phyloP scores from a whole-genome alignment of 2,113 vertebrate species.

The Acanthochromis polyacanthus region DNA sequence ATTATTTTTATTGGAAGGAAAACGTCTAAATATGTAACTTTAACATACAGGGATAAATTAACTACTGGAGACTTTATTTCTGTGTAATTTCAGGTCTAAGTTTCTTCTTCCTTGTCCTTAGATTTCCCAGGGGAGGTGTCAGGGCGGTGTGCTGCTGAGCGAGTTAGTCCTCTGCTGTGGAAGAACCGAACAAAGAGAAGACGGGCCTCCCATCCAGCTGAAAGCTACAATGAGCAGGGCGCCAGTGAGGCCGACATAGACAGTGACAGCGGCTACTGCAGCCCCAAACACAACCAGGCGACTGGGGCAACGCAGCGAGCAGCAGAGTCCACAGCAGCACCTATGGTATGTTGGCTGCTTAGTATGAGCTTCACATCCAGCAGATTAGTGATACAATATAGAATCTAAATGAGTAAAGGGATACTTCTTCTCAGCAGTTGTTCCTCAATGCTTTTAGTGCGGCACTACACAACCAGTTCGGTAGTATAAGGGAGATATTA shows the following conservation, averaged over 20 bases:
- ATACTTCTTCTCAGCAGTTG: background rate
- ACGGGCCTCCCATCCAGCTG: conserved; percentile 89
- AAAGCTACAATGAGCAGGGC: conserved; percentile 93
- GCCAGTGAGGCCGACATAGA: conserved; percentile 96
- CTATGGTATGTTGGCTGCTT: conserved; percentile 61
- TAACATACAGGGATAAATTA: no score
- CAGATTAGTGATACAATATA: background rate
- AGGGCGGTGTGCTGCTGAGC: conserved; percentile 90
- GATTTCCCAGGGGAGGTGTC: conserved; percentile 94
- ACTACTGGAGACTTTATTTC: no score
- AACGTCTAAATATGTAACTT: no score
- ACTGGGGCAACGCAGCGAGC: conserved; percentile 72
- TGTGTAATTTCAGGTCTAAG: background rate
- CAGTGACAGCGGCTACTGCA: conserved; percentile 98
- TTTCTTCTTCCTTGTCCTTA: conserved; percentile 64
- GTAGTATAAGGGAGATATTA: no score
- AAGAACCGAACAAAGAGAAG: conserved; percentile 90
- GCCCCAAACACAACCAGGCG: conserved; percentile 94
- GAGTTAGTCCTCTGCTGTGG: conserved; percentile 87
- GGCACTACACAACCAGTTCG: no score
- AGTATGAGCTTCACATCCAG: background rate
- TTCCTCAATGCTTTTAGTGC: no score
- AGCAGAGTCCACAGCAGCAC: conserved; percentile 76
- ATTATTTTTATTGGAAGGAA: no score
- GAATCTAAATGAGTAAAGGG: background rate